phyloP scores from a whole-genome alignment of 2,797 vertebrate genomes.

The Botia almorhae region DNA sequence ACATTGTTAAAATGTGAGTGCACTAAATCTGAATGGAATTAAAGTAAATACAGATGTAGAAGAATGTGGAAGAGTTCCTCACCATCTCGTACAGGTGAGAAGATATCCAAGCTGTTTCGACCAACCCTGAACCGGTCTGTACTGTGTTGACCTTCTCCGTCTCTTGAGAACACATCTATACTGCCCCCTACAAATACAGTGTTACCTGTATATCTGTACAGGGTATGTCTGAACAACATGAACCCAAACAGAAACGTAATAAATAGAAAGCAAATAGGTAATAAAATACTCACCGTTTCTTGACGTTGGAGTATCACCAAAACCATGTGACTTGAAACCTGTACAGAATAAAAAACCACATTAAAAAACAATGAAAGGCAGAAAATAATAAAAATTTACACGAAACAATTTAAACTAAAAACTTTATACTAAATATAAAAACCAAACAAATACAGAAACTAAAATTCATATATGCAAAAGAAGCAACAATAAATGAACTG shows the following conservation, averaged over 20 bases:
- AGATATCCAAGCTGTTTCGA: conserved; percentile 90
- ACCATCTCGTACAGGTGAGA: conserved; percentile 87
- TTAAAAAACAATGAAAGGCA: not conserved
- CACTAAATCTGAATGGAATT: too few relatives aligned
- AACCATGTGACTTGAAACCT: conserved; percentile 55
- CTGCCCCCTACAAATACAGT: conserved; percentile 62
- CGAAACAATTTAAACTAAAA: not conserved
- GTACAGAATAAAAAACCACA: not conserved
- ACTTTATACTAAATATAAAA: too few relatives aligned
- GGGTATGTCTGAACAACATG: not conserved
- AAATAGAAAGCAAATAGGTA: not conserved
- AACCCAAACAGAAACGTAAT: too few relatives aligned
- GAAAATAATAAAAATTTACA: not conserved
- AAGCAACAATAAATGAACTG: not conserved
- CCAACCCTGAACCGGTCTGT: conserved; percentile 76
- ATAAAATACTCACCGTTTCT: conserved; percentile 54
- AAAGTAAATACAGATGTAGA: not conserved
- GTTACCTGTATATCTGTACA: not conserved
- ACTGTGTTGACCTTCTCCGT: conserved; percentile 82
- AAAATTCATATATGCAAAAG: not conserved
- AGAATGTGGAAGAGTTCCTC: conserved; percentile 29
- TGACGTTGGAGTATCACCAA: conserved; percentile 55
- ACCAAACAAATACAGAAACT: not conserved
- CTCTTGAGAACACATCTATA: conserved; percentile 76
- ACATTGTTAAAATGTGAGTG: not conserved